phyloP scores from a whole-genome alignment of 1,140 invertebrate genomes.

The Pseudomyrmex cubaensis region DNA sequence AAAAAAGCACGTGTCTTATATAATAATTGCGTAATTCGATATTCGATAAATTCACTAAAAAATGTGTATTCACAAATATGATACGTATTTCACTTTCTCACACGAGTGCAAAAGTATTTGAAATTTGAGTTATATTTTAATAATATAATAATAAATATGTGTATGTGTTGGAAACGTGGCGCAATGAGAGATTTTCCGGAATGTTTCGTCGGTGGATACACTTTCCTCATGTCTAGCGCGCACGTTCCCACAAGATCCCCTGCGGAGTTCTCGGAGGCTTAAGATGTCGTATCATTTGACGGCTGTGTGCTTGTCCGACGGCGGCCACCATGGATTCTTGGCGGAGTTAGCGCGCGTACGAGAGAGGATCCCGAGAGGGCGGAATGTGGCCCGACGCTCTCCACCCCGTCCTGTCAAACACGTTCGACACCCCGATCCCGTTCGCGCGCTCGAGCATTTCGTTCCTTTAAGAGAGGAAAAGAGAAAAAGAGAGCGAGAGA shows the following conservation, averaged over 20 bases:
- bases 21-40: background rate
- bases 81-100: too few species aligned
- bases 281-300: constrained; percentile 71
- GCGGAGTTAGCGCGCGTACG: constrained; percentile 62
- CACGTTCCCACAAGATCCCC: constrained; percentile 70
- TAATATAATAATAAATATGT: constrained; percentile 24
- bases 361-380: constrained; percentile 67
- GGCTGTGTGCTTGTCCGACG: constrained; percentile 57
- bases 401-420: constrained; percentile 74
- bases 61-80: too few species aligned
- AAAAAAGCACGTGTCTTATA: background rate
- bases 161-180: background rate
- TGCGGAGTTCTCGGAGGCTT: constrained; percentile 69
- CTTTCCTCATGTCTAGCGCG: constrained; percentile 51
- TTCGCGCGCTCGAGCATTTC: constrained; percentile 47
- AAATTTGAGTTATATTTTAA: background rate
- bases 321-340: constrained; percentile 60
- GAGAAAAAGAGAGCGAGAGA: too few species aligned
- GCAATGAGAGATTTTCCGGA: constrained; percentile 47
- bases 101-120: too few species aligned
- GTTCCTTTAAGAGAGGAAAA: constrained; percentile 19
- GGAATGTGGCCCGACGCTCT: constrained; percentile 65
- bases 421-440: constrained; percentile 66
- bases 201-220: constrained; percentile 41
- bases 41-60: background rate